phyloP scores from a whole-genome alignment of 2,888 invertebrate species.

The Apamea sordens region DNA sequence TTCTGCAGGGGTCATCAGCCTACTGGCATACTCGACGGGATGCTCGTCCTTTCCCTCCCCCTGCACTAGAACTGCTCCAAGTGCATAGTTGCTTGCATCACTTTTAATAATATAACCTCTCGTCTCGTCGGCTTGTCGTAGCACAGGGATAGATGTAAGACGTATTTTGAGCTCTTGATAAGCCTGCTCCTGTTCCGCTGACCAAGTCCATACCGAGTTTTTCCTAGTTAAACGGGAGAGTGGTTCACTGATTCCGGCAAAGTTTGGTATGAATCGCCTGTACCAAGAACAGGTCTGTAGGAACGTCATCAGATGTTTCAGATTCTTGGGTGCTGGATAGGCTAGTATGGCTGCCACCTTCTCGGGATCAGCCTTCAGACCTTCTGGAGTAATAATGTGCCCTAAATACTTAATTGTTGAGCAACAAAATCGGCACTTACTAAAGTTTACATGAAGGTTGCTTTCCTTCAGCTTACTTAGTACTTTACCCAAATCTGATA shows the following conservation, averaged over 20 bases:
- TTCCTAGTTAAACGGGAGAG: conserved; percentile 38
- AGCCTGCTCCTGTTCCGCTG: conserved; percentile 13
- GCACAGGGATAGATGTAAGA: not conserved
- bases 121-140: not conserved
- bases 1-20: too few relatives aligned
- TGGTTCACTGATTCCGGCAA: conserved; percentile 41
- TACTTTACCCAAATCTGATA: conserved; percentile 39
- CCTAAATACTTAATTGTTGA: conserved; percentile 63
- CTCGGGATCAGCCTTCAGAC: conserved; percentile 64
- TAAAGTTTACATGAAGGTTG: conserved; percentile 56
- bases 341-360: conserved; percentile 47
- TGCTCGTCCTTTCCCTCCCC: too few relatives aligned
- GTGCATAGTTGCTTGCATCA: too few relatives aligned
- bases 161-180: conserved; percentile 9
- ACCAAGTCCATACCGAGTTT: not conserved
- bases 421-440: conserved; percentile 62
- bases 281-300: conserved; percentile 62
- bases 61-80: too few relatives aligned
- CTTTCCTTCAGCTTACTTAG: conserved; percentile 40
- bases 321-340: conserved; percentile 16
- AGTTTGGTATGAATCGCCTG: conserved; percentile 43
- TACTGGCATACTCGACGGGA: too few relatives aligned
- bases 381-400: conserved; percentile 64
- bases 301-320: conserved; percentile 28
- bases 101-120: too few relatives aligned